Conservation (phyloP, 2,888 invertebrate genomes). For the Podotricha telesiphe region DNA sequence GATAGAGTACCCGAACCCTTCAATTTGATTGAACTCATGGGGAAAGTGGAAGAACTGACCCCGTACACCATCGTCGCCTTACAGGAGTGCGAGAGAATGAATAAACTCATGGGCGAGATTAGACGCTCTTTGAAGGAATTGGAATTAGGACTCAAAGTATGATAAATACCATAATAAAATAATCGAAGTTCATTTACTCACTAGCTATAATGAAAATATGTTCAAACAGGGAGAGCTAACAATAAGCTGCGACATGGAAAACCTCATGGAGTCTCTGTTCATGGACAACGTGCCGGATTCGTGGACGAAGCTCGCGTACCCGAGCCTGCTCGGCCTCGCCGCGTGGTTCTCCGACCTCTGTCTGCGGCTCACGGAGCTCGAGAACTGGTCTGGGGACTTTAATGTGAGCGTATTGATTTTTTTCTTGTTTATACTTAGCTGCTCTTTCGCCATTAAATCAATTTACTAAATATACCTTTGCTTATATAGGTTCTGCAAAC, state of each 20-base stretch:
- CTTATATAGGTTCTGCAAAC: no score
- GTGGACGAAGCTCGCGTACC: slow-evolving; percentile 95
- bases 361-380: slow-evolving; percentile 89
- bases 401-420: slow-evolving; percentile 68
- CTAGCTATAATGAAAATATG: no score
- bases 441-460: no score
- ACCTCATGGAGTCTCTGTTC: slow-evolving; percentile 91
- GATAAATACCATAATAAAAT: not conserved
- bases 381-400: slow-evolving; percentile 95
- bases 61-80: slow-evolving; percentile 96
- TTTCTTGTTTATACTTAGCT: no score
- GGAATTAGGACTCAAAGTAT: slow-evolving; percentile 93
- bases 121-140: slow-evolving; percentile 91
- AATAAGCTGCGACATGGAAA: slow-evolving; percentile 96
- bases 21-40: slow-evolving; percentile 92
- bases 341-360: slow-evolving; percentile 95
- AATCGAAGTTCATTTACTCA: not conserved
- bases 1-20: slow-evolving; percentile 96
- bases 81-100: slow-evolving; percentile 98
- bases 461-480: no score
- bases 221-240: slow-evolving; percentile 97
- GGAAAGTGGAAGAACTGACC: slow-evolving; percentile 93
- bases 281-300: slow-evolving; percentile 94
- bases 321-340: slow-evolving; percentile 91
- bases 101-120: slow-evolving; percentile 91